A percentile compares a stretch with the other conserved stretches of the same genome.
phyloP scores from a whole-genome alignment of 2,888 invertebrate genomes.

The Liopterus haemorrhoidalis region DNA sequence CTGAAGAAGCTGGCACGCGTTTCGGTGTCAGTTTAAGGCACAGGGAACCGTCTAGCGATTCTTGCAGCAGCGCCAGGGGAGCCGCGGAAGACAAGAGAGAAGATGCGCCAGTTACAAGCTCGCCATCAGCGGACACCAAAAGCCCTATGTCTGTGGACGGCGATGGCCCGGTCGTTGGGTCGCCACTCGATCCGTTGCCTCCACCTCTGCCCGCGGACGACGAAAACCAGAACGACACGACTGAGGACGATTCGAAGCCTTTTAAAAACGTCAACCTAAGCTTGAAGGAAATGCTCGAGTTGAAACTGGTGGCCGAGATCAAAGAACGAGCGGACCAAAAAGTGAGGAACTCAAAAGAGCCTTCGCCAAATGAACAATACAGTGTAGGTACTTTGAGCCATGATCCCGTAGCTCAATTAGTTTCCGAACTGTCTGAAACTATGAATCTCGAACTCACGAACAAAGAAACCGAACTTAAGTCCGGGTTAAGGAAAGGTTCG shows the following conservation, averaged over 20 bases:
- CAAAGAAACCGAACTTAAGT: conserved; percentile 28
- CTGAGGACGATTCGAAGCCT: conserved; percentile 36
- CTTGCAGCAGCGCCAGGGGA: conserved; percentile 51
- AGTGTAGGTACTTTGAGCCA: conserved; percentile 50
- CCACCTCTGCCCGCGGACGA: conserved; percentile 38
- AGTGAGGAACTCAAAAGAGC: conserved; percentile 52
- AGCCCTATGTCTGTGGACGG: conserved; percentile 44
- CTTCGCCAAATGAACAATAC: conserved; percentile 44
- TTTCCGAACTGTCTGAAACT: conserved; percentile 79
- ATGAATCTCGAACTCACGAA: conserved; percentile 59
- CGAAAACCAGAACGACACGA: conserved; percentile 23
- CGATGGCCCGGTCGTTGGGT: conserved; percentile 48
- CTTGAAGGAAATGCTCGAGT: conserved; percentile 77
- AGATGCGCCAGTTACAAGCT: conserved; percentile 42
- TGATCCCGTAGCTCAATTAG: conserved; percentile 74
- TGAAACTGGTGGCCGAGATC: conserved; percentile 76
- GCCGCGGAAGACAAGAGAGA: conserved; percentile 43
- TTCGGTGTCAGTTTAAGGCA: conserved; percentile 65
- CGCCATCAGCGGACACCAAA: conserved; percentile 43
- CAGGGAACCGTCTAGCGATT: conserved; percentile 57
- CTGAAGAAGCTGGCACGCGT: conserved; percentile 65
- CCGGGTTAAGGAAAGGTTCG: conserved; percentile 32
- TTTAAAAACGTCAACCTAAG: conserved; percentile 50
- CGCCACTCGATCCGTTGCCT: conserved; percentile 46
- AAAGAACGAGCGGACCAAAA: conserved; percentile 70